These are phyloP conservation scores for Sparidentex hasta DNA, from an alignment of 2,797 vertebrate genomes.

Conservation along the genomic window DNA sequence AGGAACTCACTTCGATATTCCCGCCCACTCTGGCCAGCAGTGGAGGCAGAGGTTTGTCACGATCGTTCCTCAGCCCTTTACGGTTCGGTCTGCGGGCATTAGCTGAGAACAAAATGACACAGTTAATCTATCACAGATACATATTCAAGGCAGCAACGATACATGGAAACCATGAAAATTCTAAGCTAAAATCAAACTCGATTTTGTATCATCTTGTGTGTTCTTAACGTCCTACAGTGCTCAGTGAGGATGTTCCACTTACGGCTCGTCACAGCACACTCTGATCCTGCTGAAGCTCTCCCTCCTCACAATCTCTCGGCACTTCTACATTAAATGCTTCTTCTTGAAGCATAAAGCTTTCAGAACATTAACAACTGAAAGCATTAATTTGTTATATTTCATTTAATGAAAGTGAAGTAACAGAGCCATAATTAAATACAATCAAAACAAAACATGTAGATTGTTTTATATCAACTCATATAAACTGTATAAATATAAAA, in stretches of 20 bases:
- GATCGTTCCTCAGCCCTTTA: conserved; percentile 96
- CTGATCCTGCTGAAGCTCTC: conserved; percentile 56
- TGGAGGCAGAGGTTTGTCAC: conserved; percentile 97
- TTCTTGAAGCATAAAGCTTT: conserved; percentile 33
- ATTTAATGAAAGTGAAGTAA: conserved; percentile 54
- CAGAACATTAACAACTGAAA: conserved; percentile 51
- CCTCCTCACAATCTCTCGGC: conserved; percentile 40
- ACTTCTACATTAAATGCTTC: conserved; percentile 41
- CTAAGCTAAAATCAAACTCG: neutral
- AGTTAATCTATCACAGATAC: neutral
- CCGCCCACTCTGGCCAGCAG: conserved; percentile 97
- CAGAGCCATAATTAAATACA: conserved; percentile 30
- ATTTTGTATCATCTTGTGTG: conserved; percentile 23
- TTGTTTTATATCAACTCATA: conserved; percentile 2
- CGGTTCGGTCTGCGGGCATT: conserved; percentile 94
- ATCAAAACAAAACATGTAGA: conserved; percentile 20
- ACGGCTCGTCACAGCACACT: conserved; percentile 41
- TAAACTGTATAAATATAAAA: conserved; percentile 11
- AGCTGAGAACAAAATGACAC: conserved; percentile 71
- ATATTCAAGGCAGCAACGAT: neutral
- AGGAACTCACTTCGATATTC: conserved; percentile 93
- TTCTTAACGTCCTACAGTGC: conserved; percentile 26
- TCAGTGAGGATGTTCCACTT: conserved; percentile 59
- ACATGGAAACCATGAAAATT: neutral
- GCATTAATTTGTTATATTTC: conserved; percentile 4